These are phyloP conservation scores for Tribolium castaneum DNA, from an alignment of 1,140 invertebrate species.

Conservation along the genomic window DNA sequence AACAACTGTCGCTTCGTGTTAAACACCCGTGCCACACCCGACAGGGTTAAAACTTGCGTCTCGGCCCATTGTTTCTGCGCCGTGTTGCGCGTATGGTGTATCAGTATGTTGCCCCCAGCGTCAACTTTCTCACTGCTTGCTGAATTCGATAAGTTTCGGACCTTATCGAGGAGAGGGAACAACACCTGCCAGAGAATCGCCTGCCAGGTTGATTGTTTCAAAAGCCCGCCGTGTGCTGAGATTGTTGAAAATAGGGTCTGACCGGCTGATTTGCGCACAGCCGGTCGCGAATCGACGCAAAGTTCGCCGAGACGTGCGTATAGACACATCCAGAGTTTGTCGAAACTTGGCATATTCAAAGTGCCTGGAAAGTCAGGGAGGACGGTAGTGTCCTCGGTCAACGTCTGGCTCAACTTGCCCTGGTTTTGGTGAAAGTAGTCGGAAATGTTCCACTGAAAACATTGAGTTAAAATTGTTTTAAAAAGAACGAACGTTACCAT, in stretches of 20 bases:
- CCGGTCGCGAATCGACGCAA: conserved; percentile 94
- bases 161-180: conserved; percentile 96
- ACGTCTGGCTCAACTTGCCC: conserved; percentile 81
- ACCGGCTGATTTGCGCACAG: conserved; percentile 97
- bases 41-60: conserved; percentile 78
- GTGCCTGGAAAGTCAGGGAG: conserved; percentile 87
- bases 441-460: conserved; percentile 93
- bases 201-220: conserved; percentile 91
- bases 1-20: conserved; percentile 90
- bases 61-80: conserved; percentile 99
- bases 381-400: conserved; percentile 76
- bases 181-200: conserved; percentile 90
- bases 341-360: conserved; percentile 88
- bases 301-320: conserved; percentile 91
- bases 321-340: conserved; percentile 95
- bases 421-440: conserved; percentile 97
- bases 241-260: conserved; percentile 99
- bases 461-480: conserved; percentile 2
- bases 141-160: conserved; percentile 86
- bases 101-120: conserved; percentile 92
- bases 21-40: conserved; percentile 78
- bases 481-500: conserved; percentile 74
- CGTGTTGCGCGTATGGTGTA: conserved; percentile 98
- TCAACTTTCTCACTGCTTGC: conserved; percentile 96
- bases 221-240: conserved; percentile 90